Evolutionary conservation across 2,113 vertebrate species (phyloP).

Genomic region (Pogona vitticeps): DNA sequence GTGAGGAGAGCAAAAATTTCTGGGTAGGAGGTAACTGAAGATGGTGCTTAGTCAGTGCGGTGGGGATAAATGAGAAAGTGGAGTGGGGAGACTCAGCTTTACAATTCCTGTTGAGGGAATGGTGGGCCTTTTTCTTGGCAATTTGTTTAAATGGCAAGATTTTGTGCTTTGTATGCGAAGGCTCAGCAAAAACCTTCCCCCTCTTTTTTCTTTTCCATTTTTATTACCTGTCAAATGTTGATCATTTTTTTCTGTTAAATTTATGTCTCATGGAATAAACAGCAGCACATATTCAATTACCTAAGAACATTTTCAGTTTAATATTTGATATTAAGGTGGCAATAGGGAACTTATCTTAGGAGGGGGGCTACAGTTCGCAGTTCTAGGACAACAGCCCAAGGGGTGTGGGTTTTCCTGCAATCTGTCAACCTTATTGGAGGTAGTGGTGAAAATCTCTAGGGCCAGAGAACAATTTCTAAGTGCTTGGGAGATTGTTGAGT

Average conservation of each 20-base stretch:
- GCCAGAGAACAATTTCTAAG: too few species aligned
- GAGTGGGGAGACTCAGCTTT: not conserved
- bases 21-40: constrained; percentile 1
- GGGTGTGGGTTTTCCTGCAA: too few species aligned
- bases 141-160: not conserved
- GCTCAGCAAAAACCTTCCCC: not conserved
- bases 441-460: too few species aligned
- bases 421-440: too few species aligned
- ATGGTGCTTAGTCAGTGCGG: not conserved
- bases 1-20: not conserved
- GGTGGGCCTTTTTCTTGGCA: not conserved
- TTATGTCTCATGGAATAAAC: not conserved
- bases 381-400: too few species aligned
- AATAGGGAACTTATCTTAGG: too few species aligned
- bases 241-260: not conserved
- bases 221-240: not conserved
- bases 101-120: not conserved
- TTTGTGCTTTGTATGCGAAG: not conserved
- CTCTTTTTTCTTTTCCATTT: not conserved
- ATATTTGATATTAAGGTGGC: too few species aligned
- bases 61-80: not conserved
- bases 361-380: too few species aligned
- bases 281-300: not conserved
- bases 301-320: too few species aligned
- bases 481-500: too few species aligned